Evolutionary conservation across 2,113 vertebrate genomes (phyloP), one percentile per base, ranked within the genome.

Genomic region (Salminus brasiliensis): DNA sequence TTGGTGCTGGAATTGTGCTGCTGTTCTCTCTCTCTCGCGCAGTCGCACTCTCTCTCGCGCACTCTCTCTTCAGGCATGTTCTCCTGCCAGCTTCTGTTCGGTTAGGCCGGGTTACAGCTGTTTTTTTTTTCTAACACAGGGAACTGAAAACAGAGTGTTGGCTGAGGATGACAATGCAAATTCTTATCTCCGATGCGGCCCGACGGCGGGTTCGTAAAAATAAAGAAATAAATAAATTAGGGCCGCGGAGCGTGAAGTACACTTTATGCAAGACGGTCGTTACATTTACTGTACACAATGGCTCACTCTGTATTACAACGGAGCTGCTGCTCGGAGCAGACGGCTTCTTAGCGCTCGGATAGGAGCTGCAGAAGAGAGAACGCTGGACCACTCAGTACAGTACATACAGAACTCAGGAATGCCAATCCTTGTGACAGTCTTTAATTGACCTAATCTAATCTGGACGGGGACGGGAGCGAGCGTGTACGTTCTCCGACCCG

Each of bases 391-490:
- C 84, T 84, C 32, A 67, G 75, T 87, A 81, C 53, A 87, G 65
- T n/a, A n/a, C n/a, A n/a, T n/a, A n/a, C n/a, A n/a, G n/a, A 49
- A 74, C 73, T 39, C 43, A 84, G 88, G 85, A 91, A 90, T 88
- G 88, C 82, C 52, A n/a, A 71, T 81, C 82, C 65, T 23, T 72
- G 76, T 9, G 72, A 72, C n/a, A n/a, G n/a, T n/a, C n/a, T n/a
- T n/a, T n/a, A n/a, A n/a, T n/a, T n/a, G n/a, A n/a, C n/a, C n/a
- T n/a, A n/a, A n/a, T n/a, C n/a, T n/a, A n/a, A n/a, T n/a, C n/a
- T n/a, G n/a, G n/a, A n/a, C n/a, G n/a, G n/a, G n/a, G n/a, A n/a
- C n/a, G n/a, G n/a, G n/a, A n/a, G n/a, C n/a, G n/a, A n/a, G n/a
- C n/a, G n/a, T n/a, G n/a, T n/a, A n/a, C n/a, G n/a, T n/a, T n/a